Conservation (phyloP, 2,797 vertebrate genomes). For the Lacerta agilis region DNA sequence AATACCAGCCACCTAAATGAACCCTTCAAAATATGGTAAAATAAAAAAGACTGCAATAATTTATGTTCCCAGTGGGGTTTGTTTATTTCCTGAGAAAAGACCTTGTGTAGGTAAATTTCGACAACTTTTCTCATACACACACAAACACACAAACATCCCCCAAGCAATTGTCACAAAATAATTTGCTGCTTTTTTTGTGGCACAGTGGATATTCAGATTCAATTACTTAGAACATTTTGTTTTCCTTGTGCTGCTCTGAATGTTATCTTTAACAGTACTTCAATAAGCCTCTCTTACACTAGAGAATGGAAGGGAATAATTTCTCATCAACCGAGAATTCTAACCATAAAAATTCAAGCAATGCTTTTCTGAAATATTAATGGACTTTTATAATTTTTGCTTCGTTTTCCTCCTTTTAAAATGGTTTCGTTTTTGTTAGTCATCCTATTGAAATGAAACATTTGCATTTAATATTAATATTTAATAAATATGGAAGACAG, state of each 20-base stretch:
- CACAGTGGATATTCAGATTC: neutral
- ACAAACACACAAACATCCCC: too few species aligned
- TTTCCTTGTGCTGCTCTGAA: neutral
- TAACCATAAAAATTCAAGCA: neutral
- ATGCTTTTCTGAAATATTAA: constrained; percentile 52
- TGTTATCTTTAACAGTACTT: neutral
- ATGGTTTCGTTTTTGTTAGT: constrained; percentile 23
- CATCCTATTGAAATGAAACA: neutral
- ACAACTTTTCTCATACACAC: neutral
- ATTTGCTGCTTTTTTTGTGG: neutral
- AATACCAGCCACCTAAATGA: neutral
- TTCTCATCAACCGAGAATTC: neutral
- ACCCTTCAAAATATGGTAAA: neutral
- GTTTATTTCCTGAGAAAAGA: neutral
- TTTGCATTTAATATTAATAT: neutral
- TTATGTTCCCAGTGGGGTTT: neutral
- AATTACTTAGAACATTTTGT: neutral
- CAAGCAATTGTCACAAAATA: neutral
- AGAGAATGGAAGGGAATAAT: neutral
- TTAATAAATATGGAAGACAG: constrained; percentile 39
- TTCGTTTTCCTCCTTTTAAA: constrained; percentile 36
- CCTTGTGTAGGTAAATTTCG: neutral
- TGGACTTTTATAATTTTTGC: constrained; percentile 31
- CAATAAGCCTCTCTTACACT: neutral
- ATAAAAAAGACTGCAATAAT: neutral